A percentile compares a stretch with the other conserved stretches of the same genome.
These are phyloP conservation scores for Rhyzopertha dominica DNA, from an alignment of 1,140 invertebrate species.

Conservation along the genomic window DNA sequence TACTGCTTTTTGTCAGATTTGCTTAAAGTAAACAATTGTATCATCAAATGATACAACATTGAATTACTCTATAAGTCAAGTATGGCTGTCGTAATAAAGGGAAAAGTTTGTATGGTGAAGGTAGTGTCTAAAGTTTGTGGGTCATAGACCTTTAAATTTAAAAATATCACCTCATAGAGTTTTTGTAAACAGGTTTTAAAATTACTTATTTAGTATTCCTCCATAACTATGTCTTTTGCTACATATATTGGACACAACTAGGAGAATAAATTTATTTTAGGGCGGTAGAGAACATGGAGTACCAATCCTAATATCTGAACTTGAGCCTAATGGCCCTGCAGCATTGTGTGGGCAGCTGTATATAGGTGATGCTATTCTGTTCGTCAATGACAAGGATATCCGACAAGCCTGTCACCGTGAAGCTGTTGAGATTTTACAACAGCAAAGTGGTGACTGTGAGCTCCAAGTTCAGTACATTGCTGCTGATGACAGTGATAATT, in stretches of 20 bases:
- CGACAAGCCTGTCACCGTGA: conserved; percentile 66
- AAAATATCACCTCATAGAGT: too few relatives aligned
- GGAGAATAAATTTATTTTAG: conserved; percentile 43
- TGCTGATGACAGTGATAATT: conserved; percentile 60
- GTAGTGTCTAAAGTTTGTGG: too few relatives aligned
- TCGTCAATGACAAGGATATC: conserved; percentile 72
- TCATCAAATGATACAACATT: too few relatives aligned
- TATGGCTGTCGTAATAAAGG: too few relatives aligned
- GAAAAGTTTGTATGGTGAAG: too few relatives aligned
- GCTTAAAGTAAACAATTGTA: too few relatives aligned
- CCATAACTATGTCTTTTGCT: too few relatives aligned
- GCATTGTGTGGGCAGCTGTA: conserved; percentile 63
- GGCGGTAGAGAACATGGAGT: conserved; percentile 81
- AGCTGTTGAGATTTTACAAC: conserved; percentile 66
- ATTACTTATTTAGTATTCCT: too few relatives aligned
- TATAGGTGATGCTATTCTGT: conserved; percentile 78
- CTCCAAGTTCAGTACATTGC: conserved; percentile 70
- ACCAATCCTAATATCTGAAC: conserved; percentile 79
- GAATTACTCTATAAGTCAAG: too few relatives aligned
- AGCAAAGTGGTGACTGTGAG: conserved; percentile 62
- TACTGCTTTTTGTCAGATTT: too few relatives aligned
- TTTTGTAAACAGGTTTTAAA: too few relatives aligned
- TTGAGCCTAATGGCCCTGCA: conserved; percentile 72
- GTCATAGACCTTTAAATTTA: too few relatives aligned
- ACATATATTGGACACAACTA: neutral